phyloP scores from a whole-genome alignment of 2,797 vertebrate genomes.

The Emys orbicularis region DNA sequence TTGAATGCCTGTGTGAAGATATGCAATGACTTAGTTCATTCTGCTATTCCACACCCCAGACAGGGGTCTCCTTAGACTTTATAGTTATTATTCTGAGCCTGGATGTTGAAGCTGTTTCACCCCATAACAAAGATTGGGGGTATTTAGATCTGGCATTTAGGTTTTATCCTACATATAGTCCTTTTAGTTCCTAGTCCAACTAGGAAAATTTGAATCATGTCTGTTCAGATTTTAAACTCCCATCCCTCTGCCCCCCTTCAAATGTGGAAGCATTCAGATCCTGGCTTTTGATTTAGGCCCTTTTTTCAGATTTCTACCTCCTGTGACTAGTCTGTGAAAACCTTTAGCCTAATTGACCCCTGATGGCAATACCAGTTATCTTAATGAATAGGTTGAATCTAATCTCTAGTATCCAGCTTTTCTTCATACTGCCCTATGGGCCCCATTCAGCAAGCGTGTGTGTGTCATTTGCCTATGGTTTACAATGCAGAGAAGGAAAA shows the following conservation, averaged over 20 bases:
- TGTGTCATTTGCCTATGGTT: background rate
- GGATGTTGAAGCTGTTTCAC: background rate
- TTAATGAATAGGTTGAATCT: background rate
- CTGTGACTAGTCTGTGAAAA: conserved; percentile 22
- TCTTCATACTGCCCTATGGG: background rate
- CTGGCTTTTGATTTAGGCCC: background rate
- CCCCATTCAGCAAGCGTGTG: background rate
- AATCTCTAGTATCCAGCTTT: background rate
- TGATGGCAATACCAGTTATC: background rate
- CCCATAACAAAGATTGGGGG: background rate
- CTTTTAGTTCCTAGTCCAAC: background rate
- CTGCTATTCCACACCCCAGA: background rate
- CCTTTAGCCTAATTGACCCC: background rate
- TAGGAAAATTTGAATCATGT: background rate
- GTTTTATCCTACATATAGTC: background rate
- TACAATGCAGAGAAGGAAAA: background rate
- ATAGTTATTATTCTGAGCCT: background rate
- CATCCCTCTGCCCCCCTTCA: background rate
- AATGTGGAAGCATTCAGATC: background rate
- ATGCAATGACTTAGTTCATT: background rate
- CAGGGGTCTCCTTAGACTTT: background rate
- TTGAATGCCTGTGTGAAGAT: background rate
- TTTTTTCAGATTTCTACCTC: background rate
- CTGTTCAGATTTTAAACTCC: background rate
- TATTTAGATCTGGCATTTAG: background rate